Evolutionary conservation across 2,888 invertebrate genomes (phyloP), one percentile per base, ranked within the genome.

Genomic region (Acronicta alni): DNA sequence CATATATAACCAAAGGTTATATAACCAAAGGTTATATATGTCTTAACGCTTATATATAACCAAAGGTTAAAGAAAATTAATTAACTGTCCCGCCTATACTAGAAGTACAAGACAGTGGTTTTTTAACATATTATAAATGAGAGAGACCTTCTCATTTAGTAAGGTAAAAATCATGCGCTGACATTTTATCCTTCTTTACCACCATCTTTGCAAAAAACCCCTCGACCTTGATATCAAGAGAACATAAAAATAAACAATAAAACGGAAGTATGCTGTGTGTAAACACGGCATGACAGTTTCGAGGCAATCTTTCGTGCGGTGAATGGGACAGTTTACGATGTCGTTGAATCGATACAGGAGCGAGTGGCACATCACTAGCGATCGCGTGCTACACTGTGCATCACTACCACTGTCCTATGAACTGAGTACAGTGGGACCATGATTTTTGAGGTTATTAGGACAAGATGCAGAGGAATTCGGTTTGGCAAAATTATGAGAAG

Each of bases 321-420:
- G 75, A 82, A 82, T 79, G 75, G 26, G 47, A 49, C 38, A n/a
- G 35, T 69, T 71, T 68, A 77, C 65, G 72, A 71, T 64, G 68
- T 63, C 87, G 88, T 89, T 89, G 71, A 88, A 90, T 92, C 91
- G 90, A 92, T 92, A 88, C 45, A 44, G 15, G 47, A 49, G 41
- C 64, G n/a, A 46, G 62, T 52, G 75, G 86, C 73, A 86, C 93
- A 92, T 86, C 93, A 90, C 93, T 92, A 92, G 85, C 78, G 77
- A 86, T 93, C 91, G 93, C 92, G 93, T 92, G 92, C 41, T 38
- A 17, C 79, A 62, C 63, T 51, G 61, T 57, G 67, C 83, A 82
- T 83, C 89, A 89, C 90, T 86, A 72, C 78, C 67, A 77, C 88
- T 91, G 85, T 88, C 89, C 86, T 89, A 67, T 88, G 87, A 86